Base-by-base conservation (phyloP, 2,797 vertebrate genomes). In the Catostomus latipinnis region DNA sequence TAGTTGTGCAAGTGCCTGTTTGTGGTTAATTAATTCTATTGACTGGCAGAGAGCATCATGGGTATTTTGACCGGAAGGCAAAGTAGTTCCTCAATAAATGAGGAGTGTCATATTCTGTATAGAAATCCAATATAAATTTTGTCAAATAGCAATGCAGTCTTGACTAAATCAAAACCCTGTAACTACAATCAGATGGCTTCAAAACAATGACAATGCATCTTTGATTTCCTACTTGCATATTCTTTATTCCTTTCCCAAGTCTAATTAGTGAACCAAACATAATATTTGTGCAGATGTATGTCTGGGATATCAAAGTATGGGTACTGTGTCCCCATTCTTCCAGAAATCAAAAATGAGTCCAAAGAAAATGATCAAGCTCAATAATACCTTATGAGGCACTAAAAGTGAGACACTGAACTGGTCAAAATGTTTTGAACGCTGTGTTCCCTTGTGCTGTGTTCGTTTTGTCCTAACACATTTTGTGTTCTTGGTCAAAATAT, bases 11-110 rank as follows among this genome's bases (percentile, higher is more conserved):
- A 91, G 87, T 77, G 62, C 56, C 89, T 82, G 75, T 82, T 81
- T 91, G 87, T 90, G 88, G 93, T 92, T 91, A 91, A 90, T 90
- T 88, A 88, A 65, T 92, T 91, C 86, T 87, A 91, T 89, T 83
- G 87, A 91, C 91, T 84, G 88, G 71, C 72, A 80, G 58, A 90
- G 10, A 69, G 78, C 46, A 66, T 80, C 57, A 71, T 46, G 49
- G 67, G 56, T 46, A 53, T 46, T 70, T 78, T 61, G 67, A 78
- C 49, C 3, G 4, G 11, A 56, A 60, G 46, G 10, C 22, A 58
- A 52, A 63, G 67, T 43, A 77, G 54, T 62, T 78, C 22, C 6
- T 34, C 34, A 34, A 34, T 34, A 34, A 22, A 46, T 16, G 6
- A 71, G 62, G 57, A 53, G 67, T 52, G 18, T 71, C 49, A 62